Base-by-base conservation (phyloP, 2,113 vertebrate genomes). In the Planiliza haematocheilus region DNA sequence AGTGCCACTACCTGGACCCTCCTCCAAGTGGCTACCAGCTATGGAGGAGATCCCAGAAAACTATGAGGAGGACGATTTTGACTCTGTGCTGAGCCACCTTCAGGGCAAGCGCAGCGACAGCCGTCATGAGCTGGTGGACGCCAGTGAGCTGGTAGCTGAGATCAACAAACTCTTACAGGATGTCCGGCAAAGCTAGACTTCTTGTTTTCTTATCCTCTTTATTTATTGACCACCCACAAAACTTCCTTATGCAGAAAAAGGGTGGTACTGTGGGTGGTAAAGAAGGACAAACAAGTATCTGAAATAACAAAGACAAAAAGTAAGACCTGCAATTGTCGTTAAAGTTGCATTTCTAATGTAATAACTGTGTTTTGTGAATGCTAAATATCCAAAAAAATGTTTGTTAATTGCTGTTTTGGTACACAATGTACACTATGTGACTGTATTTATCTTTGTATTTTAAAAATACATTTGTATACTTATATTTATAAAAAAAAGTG, bases 371-470 rank as follows among this genome's bases (percentile, higher is more conserved):
- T 95, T 97, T 95, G 93, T 97, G 96, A 98, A 98, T 97, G 96
- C 96, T 95, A 96, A 96, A 93, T 97, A 96, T 97, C 95, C 95
- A 93, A 96, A 88, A 88, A 97, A 94, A 91, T 51, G 74, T 91
- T 96, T 95, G 95, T 96, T 95, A 96, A 95, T 97, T 97, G 95
- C 94, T 95, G 94, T 83, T 91, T 93, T 91, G 74, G 91, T 93
- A 94, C 92, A 93, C 84, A 94, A 96, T 96, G 96, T 98, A 97
- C 96, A 96, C 95, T 93, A 95, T 95, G 95, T 97, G 95, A 96
- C 96, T 95, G 96, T 99, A 97, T 96, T 97, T 97, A 98, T 95
- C 96, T 97, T 95, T 98, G 98, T 99, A 99, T 99, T 99, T 99
- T 97, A 97, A 98, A 99, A 99, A 99, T 99, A 99, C 96, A 97